These are phyloP conservation scores for Apis mellifera DNA, from an alignment of 1,140 invertebrate genomes.

Conservation along the genomic window Amel_HAv3.1 CM009944.2:6835001-6835500, in stretches of 20 bases:
- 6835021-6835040: slow-evolving; percentile 85
- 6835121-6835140: slow-evolving; percentile 87
- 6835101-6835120: slow-evolving; percentile 84
- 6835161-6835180: slow-evolving; percentile 84
- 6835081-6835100: slow-evolving; percentile 84
- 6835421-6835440: slow-evolving; percentile 85
- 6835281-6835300: slow-evolving; percentile 72
- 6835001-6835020: slow-evolving; percentile 86
- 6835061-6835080: slow-evolving; percentile 86
- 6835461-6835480: slow-evolving; percentile 83
- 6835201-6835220: no score
- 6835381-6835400: slow-evolving; percentile 84
- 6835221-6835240: slow-evolving; percentile 54
- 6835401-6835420: slow-evolving; percentile 83
- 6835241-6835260: not conserved
- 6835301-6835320: slow-evolving; percentile 81
- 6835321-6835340: slow-evolving; percentile 85
- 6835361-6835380: slow-evolving; percentile 87
- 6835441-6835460: slow-evolving; percentile 83
- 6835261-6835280: slow-evolving; percentile 2
- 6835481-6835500: slow-evolving; percentile 84
- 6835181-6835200: no score
- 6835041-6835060: slow-evolving; percentile 83
- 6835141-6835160: slow-evolving; percentile 88
- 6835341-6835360: slow-evolving; percentile 88